phyloP scores from a whole-genome alignment of 2,113 vertebrate genomes.

The Sinosuthora webbiana region DNA sequence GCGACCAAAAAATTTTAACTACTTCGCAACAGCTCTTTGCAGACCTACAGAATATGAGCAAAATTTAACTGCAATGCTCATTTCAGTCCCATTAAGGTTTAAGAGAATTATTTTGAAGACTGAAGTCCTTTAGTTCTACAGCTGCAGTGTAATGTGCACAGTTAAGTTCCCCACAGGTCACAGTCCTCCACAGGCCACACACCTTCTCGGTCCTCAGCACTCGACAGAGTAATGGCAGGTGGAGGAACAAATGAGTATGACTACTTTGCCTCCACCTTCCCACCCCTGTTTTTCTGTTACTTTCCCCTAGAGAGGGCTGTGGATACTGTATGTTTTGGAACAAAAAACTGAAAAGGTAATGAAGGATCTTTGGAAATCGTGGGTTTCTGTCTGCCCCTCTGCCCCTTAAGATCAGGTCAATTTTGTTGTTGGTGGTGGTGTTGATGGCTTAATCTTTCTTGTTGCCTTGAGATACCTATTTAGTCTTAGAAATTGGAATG shows the following conservation, averaged over 20 bases:
- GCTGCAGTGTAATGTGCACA: not conserved
- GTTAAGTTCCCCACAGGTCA: not conserved
- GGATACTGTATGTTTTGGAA: not conserved
- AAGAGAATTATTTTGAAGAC: not conserved
- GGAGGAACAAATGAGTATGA: not conserved
- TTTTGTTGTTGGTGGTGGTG: not conserved
- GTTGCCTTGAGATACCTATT: not conserved
- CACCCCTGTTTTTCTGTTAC: not conserved
- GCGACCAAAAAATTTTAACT: rapidly evolving
- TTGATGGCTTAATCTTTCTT: not conserved
- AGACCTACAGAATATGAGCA: not conserved
- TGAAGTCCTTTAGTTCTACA: not conserved
- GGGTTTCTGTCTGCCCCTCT: not conserved
- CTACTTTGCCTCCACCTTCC: not conserved
- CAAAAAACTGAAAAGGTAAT: not conserved
- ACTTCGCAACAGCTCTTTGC: not conserved
- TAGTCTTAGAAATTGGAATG: not conserved
- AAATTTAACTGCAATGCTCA: not conserved
- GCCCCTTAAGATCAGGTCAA: not conserved
- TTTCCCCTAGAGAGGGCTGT: not conserved
- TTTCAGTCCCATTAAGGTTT: not conserved
- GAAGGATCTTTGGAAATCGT: not conserved
- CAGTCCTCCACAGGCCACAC: not conserved
- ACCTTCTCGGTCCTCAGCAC: not conserved
- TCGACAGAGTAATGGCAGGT: not conserved